Evolutionary conservation across 1,140 invertebrate genomes (phyloP).

Genomic region (Philopotamus ludificatus): DNA sequence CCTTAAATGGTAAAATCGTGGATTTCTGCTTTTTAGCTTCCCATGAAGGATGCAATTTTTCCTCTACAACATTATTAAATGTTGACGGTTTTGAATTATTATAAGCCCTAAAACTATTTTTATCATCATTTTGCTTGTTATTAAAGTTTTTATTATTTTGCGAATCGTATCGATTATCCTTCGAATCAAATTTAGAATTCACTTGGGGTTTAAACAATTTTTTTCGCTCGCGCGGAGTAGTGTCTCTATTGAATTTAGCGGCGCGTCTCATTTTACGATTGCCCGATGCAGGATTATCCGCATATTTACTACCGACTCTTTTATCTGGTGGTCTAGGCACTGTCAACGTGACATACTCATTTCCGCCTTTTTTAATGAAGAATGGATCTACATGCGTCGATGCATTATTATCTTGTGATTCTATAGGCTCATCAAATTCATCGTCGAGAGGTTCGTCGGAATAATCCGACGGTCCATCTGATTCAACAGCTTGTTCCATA

Average conservation of each 20-base stretch:
- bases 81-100: too few relatives aligned
- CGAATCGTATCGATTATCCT: slow-evolving; percentile 30
- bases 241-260: slow-evolving; percentile 51
- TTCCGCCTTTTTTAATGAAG: slow-evolving; percentile 58
- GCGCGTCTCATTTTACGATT: slow-evolving; percentile 52
- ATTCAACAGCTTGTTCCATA: neutral
- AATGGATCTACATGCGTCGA: slow-evolving; percentile 56
- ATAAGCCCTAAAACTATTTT: slow-evolving; percentile 16
- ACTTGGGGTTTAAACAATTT: too few relatives aligned
- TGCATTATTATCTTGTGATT: neutral
- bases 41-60: slow-evolving; percentile 63
- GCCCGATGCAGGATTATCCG: neutral
- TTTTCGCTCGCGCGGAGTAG: slow-evolving; percentile 44
- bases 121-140: slow-evolving; percentile 39
- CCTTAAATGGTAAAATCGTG: slow-evolving; percentile 49
- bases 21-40: slow-evolving; percentile 58
- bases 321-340: slow-evolving; percentile 50
- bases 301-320: neutral
- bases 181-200: slow-evolving; percentile 38
- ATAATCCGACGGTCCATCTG: too few relatives aligned
- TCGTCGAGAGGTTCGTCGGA: too few relatives aligned
- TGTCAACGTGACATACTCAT: slow-evolving; percentile 58
- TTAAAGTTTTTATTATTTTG: slow-evolving; percentile 37
- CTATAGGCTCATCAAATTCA: neutral
- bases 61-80: slow-evolving; percentile 24